These are phyloP conservation scores for Platycheirus rosarum DNA, from an alignment of 2,888 invertebrate species.

Conservation along the genomic window DNA sequence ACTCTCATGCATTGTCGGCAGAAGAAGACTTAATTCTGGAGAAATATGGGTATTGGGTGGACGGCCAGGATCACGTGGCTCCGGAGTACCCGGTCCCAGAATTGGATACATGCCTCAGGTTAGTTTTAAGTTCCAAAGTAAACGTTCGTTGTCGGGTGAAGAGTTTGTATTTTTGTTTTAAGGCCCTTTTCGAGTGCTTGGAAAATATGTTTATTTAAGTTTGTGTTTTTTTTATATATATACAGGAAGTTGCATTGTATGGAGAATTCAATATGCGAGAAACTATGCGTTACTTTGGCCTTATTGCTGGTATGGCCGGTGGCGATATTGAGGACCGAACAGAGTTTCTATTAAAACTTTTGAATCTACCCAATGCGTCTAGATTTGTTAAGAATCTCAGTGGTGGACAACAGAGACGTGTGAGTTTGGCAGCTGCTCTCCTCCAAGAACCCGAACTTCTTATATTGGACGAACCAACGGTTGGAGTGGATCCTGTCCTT, in stretches of 20 bases:
- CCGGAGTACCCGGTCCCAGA: constrained; percentile 94
- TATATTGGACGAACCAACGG: constrained; percentile 96
- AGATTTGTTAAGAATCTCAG: constrained; percentile 91
- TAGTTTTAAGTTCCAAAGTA: constrained; percentile 73
- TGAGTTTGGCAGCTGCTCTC: constrained; percentile 94
- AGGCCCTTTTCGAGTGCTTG: constrained; percentile 11
- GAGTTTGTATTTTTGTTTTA: constrained; percentile 1
- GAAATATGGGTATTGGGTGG: constrained; percentile 93
- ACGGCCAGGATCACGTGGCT: constrained; percentile 90
- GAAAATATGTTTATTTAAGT: too few species aligned
- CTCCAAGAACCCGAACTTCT: constrained; percentile 94
- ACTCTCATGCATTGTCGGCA: constrained; percentile 92
- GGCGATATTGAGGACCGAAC: constrained; percentile 87
- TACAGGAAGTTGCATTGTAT: constrained; percentile 88
- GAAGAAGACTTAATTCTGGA: constrained; percentile 90
- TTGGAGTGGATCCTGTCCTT: constrained; percentile 95
- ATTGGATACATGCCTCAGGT: constrained; percentile 96
- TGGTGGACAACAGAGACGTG: constrained; percentile 94
- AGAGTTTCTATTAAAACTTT: constrained; percentile 88
- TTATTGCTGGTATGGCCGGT: constrained; percentile 90
- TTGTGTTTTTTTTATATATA: constrained; percentile 14
- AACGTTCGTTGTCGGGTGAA: neutral
- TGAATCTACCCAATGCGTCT: constrained; percentile 84
- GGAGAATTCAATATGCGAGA: constrained; percentile 91
- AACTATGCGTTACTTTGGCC: constrained; percentile 92